Percentiles rank a stretch among this genome's conserved stretches.
Evolutionary conservation across 2,113 vertebrate genomes (phyloP).

Genomic region (Rhynchopsitta pachyrhyncha): DNA sequence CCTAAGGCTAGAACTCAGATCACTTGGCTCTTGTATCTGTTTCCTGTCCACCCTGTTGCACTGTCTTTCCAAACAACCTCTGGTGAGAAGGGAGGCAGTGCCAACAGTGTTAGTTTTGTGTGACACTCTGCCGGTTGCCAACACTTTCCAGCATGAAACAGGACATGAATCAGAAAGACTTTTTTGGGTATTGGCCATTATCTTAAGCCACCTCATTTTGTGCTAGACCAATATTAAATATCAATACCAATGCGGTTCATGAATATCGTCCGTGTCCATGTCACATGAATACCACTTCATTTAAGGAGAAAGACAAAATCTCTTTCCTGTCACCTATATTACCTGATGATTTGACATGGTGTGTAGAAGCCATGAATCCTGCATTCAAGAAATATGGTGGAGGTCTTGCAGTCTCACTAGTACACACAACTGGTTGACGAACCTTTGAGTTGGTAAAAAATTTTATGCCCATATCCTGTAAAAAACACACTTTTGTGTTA

Average conservation of each 20-base stretch:
- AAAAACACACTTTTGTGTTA: background rate
- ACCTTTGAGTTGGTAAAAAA: slow-evolving; percentile 65
- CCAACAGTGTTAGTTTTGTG: background rate
- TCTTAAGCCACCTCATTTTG: background rate
- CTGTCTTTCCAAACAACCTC: background rate
- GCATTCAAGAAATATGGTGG: background rate
- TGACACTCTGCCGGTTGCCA: background rate
- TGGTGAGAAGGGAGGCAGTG: background rate
- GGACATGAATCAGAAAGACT: background rate
- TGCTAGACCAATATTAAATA: background rate
- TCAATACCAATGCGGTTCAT: background rate
- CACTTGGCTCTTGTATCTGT: background rate
- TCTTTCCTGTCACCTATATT: background rate
- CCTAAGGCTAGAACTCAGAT: background rate
- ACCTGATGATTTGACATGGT: slow-evolving; percentile 24
- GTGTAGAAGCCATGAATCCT: background rate
- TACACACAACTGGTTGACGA: slow-evolving; percentile 55
- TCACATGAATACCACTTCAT: background rate
- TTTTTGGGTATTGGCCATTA: background rate
- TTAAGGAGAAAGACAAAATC: background rate
- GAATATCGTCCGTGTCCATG: background rate
- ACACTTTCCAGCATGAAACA: background rate
- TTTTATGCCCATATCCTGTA: slow-evolving; percentile 66
- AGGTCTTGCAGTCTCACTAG: slow-evolving; percentile 19
- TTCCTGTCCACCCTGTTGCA: background rate